These are phyloP conservation scores for Myanophis thanlyinensis DNA, from an alignment of 2,113 vertebrate genomes.

Conservation along the genomic window DNA sequence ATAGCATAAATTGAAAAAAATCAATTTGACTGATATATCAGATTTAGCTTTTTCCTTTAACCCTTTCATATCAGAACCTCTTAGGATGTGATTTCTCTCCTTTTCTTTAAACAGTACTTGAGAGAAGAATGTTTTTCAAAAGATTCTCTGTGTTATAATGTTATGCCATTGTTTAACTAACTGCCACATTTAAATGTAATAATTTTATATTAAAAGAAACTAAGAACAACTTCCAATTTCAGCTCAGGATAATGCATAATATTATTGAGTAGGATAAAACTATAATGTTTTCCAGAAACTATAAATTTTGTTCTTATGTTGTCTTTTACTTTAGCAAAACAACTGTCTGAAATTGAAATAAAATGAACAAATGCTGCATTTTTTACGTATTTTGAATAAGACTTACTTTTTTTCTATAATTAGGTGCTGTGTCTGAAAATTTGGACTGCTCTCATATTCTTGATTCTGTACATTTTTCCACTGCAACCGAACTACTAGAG, in stretches of 20 bases:
- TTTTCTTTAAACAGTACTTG: background rate
- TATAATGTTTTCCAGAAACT: background rate
- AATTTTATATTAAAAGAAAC: background rate
- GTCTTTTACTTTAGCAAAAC: background rate
- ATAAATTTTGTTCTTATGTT: background rate
- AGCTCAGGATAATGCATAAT: background rate
- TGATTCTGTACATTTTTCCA: slow-evolving; percentile 75
- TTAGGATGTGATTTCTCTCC: background rate
- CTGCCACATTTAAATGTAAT: background rate
- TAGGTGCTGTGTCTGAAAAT: slow-evolving; percentile 83
- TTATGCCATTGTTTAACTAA: background rate
- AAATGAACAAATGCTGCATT: background rate
- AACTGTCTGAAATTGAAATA: background rate
- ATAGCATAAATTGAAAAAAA: background rate
- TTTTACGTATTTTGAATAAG: background rate
- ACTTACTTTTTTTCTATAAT: slow-evolving; percentile 34
- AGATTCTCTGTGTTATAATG: background rate
- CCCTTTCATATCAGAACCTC: background rate
- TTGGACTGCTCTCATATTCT: slow-evolving; percentile 83
- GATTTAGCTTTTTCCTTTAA: background rate
- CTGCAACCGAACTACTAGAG: slow-evolving; percentile 82
- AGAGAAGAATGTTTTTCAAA: background rate
- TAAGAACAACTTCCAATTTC: background rate
- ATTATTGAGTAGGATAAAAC: background rate
- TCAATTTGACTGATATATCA: background rate